A percentile compares a stretch with the other conserved stretches of the same genome.
These are phyloP conservation scores for Willisornis vidua DNA, from an alignment of 2,113 vertebrate species.

Conservation along the genomic window DNA sequence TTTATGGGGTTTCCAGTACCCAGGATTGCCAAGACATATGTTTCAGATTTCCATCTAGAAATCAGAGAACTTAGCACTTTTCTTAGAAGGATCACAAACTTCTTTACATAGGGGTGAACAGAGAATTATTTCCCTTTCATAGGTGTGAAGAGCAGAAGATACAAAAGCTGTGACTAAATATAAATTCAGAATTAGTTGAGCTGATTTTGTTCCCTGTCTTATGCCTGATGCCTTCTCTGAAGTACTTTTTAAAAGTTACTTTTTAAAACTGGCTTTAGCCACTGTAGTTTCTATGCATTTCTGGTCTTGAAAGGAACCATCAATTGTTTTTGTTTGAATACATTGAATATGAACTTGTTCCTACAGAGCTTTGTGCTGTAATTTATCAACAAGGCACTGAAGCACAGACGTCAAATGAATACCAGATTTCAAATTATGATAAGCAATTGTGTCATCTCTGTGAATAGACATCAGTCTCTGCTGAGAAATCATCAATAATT, in stretches of 20 bases:
- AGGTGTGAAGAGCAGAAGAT: neutral
- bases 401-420: conserved; percentile 63
- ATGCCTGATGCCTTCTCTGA: neutral
- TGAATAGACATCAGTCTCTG: conserved; percentile 55
- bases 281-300: neutral
- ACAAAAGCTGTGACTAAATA: neutral
- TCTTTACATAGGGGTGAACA: neutral
- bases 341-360: conserved; percentile 69
- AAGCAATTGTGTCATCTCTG: conserved; percentile 61
- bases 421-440: conserved; percentile 72
- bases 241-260: neutral
- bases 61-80: neutral
- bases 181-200: neutral
- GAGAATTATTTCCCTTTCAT: neutral
- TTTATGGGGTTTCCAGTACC: neutral
- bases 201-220: neutral
- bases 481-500: conserved; percentile 66
- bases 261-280: neutral
- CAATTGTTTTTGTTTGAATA: conserved; percentile 49
- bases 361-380: conserved; percentile 49
- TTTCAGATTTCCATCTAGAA: neutral
- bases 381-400: conserved; percentile 23
- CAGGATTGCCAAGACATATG: neutral
- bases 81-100: neutral
- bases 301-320: conserved; percentile 29